Conservation (phyloP, 2,888 invertebrate genomes). For the Tethea ocularis region DNA sequence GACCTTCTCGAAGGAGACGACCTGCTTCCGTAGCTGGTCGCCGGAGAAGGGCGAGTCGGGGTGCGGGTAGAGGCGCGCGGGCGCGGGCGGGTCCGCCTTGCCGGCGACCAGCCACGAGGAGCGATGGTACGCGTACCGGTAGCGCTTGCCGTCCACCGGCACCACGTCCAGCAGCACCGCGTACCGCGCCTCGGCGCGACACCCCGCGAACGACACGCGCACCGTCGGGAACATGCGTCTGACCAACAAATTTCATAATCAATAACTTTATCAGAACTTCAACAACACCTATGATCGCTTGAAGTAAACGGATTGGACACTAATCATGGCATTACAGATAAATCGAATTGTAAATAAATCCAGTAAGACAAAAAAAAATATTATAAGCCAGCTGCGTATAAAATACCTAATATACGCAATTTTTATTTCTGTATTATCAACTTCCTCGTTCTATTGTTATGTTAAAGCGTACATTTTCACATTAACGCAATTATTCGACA, state of each 20-base stretch:
- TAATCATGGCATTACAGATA: no score
- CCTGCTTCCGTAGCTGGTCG: conserved; percentile 97
- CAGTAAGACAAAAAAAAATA: neutral
- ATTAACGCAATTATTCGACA: conserved; percentile 81
- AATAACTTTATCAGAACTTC: no score
- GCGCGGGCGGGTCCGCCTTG: conserved; percentile 98
- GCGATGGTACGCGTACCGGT: conserved; percentile 98
- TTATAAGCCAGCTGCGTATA: conserved; percentile 25
- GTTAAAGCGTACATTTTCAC: conserved; percentile 80
- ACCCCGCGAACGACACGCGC: conserved; percentile 95
- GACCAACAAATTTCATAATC: conserved; percentile 41
- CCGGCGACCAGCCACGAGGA: conserved; percentile 99
- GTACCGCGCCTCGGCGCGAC: conserved; percentile 92
- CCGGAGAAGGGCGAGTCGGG: conserved; percentile 98
- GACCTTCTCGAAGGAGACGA: conserved; percentile 99
- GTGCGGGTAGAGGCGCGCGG: conserved; percentile 96
- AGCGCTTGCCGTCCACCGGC: conserved; percentile 97
- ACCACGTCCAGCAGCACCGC: conserved; percentile 98
- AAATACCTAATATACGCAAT: conserved; percentile 41
- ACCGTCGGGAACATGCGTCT: conserved; percentile 99
- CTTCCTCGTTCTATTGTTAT: conserved; percentile 74
- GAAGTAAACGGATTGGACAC: no score
- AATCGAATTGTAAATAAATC: neutral
- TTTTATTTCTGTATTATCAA: conserved; percentile 52
- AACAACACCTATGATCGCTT: no score